Evolutionary conservation across 2,888 invertebrate species (phyloP), one percentile per base, ranked within the genome.

Genomic region (Eupeodes latifasciatus): DNA sequence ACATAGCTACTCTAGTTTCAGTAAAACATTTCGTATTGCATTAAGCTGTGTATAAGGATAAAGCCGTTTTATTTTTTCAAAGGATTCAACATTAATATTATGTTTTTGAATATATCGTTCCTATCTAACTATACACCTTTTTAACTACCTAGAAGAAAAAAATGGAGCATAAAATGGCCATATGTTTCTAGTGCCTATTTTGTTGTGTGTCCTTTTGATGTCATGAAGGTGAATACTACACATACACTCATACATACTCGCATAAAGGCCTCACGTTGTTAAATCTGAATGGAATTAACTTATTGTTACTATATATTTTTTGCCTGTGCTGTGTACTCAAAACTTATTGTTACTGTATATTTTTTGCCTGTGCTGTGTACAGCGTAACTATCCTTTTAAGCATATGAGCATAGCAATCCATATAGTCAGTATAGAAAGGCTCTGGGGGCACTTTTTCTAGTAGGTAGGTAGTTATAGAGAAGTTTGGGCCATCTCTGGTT

Each of bases 261-360:
- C 19, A 19, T 19, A 75, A 47, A 71, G 74, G 78, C 71, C 66
- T 81, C 77, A 61, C 72, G 81, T 84, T 67, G 72, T 72, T 84
- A 81, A 88, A 75, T 81, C 62, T 76, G 81, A 77, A 81, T 74
- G 80, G 72, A 80, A 84, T 83, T 87, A 84, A 77, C 84, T 77
- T 76, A 78, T 75, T 88, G 87, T 66, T 47, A 27, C 47, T 71
- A 10, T 53, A 14, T 69, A n/a, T 51, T 55, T 62, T 61, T 67
- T 55, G 59, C 19, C 19, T 19, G 19, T 19, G 19, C 19, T 61
- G 12, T 51, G 34, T 36, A 40, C 40, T n/a, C n/a, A n/a, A n/a
- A 84, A 77, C 84, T 77, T 76, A 78, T 75, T 88, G 87, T 66
- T 47, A 27, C 47, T 71, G 10, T 53, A 14, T 69, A n/a, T 51